Percentiles rank a stretch among this genome's conserved stretches.
Conservation (phyloP, 92 coral and sea anemone genomes). For the Epizoanthus fatuus region DNA sequence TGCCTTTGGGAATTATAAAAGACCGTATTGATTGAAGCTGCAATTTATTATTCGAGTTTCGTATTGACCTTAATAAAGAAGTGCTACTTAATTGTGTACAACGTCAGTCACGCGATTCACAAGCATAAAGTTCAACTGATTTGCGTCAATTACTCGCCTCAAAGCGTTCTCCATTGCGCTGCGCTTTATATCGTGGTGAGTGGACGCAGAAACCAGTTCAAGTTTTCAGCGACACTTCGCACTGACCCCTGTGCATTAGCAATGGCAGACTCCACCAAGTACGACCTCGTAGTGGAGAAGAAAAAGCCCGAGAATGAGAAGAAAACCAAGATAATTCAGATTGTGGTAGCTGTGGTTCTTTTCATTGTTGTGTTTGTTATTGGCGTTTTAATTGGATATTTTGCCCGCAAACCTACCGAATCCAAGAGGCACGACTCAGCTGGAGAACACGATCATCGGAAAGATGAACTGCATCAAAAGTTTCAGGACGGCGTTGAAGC, state of each 20-base stretch:
- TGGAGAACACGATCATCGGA: neutral
- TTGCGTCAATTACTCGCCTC: no score
- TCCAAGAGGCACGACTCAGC: no score
- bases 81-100: no score
- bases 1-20: no score
- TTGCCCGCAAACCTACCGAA: neutral
- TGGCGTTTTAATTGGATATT: conserved; percentile 29
- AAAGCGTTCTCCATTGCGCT: no score
- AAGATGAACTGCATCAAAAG: neutral
- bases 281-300: conserved; percentile 15
- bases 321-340: conserved; percentile 29
- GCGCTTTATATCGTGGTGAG: neutral
- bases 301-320: neutral
- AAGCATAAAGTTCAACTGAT: no score
- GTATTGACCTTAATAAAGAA: no score
- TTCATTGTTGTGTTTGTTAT: conserved; percentile 12
- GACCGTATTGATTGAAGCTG: no score
- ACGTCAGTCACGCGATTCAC: no score
- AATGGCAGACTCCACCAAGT: conserved; percentile 21
- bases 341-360: conserved; percentile 20
- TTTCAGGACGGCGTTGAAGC: neutral
- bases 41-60: no score
- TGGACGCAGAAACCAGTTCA: neutral
- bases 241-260: neutral
- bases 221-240: neutral